phyloP scores from a whole-genome alignment of 2,888 invertebrate genomes.

The Oligia strigilis region DNA sequence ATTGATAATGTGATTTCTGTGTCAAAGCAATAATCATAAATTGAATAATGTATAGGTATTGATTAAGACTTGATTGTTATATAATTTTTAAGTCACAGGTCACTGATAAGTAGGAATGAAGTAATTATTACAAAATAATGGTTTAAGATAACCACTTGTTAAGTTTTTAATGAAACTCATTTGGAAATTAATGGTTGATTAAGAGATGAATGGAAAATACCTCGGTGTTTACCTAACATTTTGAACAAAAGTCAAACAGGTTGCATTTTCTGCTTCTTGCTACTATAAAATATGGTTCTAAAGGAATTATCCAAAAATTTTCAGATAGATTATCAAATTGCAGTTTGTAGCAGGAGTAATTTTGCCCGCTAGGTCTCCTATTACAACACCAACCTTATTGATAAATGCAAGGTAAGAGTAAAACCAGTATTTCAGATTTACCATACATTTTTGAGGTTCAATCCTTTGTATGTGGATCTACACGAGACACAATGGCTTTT shows the following conservation, averaged over 20 bases:
- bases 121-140: constrained; percentile 5
- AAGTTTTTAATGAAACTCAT: background rate
- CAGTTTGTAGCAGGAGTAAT: background rate
- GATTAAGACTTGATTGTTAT: background rate
- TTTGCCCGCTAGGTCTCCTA: background rate
- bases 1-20: background rate
- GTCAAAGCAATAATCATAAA: background rate
- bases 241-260: background rate
- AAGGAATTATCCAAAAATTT: too few species aligned
- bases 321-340: background rate
- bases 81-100: constrained; percentile 27
- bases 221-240: background rate
- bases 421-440: background rate
- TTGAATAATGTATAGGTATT: background rate
- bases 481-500: too few species aligned
- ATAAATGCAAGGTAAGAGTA: background rate
- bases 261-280: background rate
- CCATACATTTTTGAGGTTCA: background rate
- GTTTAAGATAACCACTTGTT: background rate
- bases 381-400: background rate
- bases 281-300: background rate
- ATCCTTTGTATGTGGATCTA: too few species aligned
- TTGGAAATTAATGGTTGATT: background rate
- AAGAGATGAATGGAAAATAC: background rate
- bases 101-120: constrained; percentile 14